phyloP scores from a whole-genome alignment of 2,797 vertebrate genomes.

The Anolis apletophallus region DNA sequence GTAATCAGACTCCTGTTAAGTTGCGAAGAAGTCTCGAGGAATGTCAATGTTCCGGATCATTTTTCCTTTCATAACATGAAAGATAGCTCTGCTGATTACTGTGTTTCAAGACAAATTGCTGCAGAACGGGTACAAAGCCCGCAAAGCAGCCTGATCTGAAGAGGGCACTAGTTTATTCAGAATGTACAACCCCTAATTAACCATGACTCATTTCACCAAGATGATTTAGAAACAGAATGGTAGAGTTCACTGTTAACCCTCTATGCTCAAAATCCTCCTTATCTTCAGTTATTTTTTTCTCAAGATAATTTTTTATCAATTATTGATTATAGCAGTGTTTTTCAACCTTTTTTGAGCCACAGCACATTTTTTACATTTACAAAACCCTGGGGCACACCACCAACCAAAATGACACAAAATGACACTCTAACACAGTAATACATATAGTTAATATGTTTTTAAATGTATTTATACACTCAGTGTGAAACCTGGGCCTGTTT shows the following conservation, averaged over 20 bases:
- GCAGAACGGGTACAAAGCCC: neutral
- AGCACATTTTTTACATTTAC: too few species aligned
- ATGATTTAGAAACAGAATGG: neutral
- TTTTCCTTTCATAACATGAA: constrained; percentile 46
- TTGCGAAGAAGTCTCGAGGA: constrained; percentile 60
- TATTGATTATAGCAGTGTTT: too few species aligned
- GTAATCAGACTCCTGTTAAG: constrained; percentile 68
- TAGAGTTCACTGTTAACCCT: neutral
- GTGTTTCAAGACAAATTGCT: constrained; percentile 45
- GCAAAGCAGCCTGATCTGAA: neutral
- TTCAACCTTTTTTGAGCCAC: too few species aligned
- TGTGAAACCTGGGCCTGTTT: too few species aligned
- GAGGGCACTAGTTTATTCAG: neutral
- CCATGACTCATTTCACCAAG: neutral
- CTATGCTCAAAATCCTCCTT: neutral
- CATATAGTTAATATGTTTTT: too few species aligned
- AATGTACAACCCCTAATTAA: neutral
- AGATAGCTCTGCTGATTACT: constrained; percentile 31
- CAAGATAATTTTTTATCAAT: too few species aligned
- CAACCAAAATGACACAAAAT: too few species aligned
- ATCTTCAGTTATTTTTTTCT: too few species aligned
- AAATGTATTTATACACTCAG: too few species aligned
- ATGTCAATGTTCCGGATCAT: constrained; percentile 48
- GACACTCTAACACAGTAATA: too few species aligned
- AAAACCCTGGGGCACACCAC: too few species aligned